These are phyloP conservation scores for Pandemis corylana DNA, from an alignment of 2,888 invertebrate genomes.

Conservation along the genomic window DNA sequence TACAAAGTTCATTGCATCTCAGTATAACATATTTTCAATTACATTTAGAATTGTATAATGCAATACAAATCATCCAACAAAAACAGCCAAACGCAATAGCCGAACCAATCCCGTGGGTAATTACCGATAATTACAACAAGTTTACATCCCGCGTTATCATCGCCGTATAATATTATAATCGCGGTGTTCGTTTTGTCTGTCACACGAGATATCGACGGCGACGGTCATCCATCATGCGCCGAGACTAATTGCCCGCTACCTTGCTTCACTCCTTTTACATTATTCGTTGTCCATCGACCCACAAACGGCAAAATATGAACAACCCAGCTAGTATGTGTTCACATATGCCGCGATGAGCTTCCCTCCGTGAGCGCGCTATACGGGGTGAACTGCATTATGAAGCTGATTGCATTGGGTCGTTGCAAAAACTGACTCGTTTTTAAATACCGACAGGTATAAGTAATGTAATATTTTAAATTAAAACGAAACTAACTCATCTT, in stretches of 20 bases:
- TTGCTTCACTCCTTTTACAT: slow-evolving; percentile 78
- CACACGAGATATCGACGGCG: slow-evolving; percentile 69
- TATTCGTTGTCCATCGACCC: slow-evolving; percentile 75
- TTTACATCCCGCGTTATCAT: slow-evolving; percentile 78
- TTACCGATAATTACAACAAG: slow-evolving; percentile 66
- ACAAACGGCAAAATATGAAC: slow-evolving; percentile 49
- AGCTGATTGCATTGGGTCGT: slow-evolving; percentile 69
- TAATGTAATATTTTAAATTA: slow-evolving; percentile 14
- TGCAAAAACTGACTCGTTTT: slow-evolving; percentile 62
- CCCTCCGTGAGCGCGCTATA: background rate
- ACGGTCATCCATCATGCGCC: slow-evolving; percentile 80
- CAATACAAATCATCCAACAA: background rate
- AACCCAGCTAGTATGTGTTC: slow-evolving; percentile 1
- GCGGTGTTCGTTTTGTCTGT: slow-evolving; percentile 77
- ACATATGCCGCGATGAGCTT: slow-evolving; percentile 2
- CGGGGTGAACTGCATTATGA: slow-evolving; percentile 59
- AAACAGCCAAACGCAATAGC: background rate
- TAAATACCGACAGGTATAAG: slow-evolving; percentile 43
- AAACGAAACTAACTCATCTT: background rate
- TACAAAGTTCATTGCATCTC: background rate
- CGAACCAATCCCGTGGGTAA: slow-evolving; percentile 7
- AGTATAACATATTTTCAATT: slow-evolving; percentile 1
- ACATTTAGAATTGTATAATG: background rate
- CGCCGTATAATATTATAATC: slow-evolving; percentile 81
- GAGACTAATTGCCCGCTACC: slow-evolving; percentile 84